Percentiles rank a stretch among this genome's conserved stretches.
These are phyloP conservation scores for Sebastes glaucus DNA, from an alignment of 2,797 vertebrate species.

Conservation along the genomic window DNA sequence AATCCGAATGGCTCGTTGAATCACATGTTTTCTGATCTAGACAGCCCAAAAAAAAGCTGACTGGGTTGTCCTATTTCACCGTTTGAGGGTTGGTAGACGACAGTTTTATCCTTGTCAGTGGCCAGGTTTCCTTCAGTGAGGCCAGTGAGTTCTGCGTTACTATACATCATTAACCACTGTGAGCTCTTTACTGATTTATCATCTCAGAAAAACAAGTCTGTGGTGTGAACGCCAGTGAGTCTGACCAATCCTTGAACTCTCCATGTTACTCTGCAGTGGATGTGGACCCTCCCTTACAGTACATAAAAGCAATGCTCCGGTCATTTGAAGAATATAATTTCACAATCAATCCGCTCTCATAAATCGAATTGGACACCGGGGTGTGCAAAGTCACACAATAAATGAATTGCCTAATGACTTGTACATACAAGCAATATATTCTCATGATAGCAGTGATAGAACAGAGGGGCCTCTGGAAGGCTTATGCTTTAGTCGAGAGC, in stretches of 20 bases:
- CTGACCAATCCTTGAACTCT: constrained; percentile 60
- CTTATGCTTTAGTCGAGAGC: constrained; percentile 8
- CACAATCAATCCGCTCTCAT: constrained; percentile 22
- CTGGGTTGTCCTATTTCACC: neutral
- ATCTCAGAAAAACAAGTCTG: constrained; percentile 37
- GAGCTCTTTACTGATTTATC: constrained; percentile 51
- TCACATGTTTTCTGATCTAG: too few species aligned
- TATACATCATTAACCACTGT: constrained; percentile 51
- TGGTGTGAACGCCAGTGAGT: constrained; percentile 12
- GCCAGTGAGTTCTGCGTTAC: constrained; percentile 15
- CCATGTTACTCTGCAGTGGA: constrained; percentile 17
- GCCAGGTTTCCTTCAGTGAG: constrained; percentile 6
- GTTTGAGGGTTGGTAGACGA: neutral
- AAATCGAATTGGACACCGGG: constrained; percentile 42
- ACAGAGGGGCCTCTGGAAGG: constrained; percentile 24
- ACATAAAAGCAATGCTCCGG: constrained; percentile 22
- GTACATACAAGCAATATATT: constrained; percentile 47
- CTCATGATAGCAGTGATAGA: constrained; percentile 23
- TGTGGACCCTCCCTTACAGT: constrained; percentile 1
- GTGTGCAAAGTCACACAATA: constrained; percentile 54
- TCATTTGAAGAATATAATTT: constrained; percentile 47
- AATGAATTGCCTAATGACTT: constrained; percentile 56
- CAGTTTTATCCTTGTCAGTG: neutral
- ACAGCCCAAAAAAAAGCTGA: too few species aligned
- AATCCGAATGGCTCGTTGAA: too few species aligned